These are phyloP conservation scores for Boloria euphrosyne DNA, from an alignment of 2,888 invertebrate species.

Conservation along the genomic window DNA sequence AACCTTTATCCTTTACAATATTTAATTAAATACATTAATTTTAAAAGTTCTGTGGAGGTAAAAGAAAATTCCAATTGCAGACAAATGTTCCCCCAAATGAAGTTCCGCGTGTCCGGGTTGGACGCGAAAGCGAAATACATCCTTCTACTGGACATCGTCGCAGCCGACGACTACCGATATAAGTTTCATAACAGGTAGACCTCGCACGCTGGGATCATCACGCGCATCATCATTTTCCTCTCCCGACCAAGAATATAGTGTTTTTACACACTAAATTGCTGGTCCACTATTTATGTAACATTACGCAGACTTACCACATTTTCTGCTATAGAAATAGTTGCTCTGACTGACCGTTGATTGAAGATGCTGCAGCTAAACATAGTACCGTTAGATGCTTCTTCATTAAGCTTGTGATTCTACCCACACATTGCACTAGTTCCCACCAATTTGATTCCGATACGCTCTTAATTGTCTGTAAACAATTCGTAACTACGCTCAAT, in stretches of 20 bases:
- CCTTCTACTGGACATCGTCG: constrained; percentile 98
- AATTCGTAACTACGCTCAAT: constrained; percentile 77
- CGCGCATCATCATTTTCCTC: constrained; percentile 42
- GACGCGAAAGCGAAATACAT: constrained; percentile 99
- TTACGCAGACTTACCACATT: constrained; percentile 18
- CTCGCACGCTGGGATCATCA: constrained; percentile 44
- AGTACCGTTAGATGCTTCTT: constrained; percentile 69
- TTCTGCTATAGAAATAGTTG: constrained; percentile 19
- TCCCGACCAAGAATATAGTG: constrained; percentile 53
- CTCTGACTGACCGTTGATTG: constrained; percentile 58
- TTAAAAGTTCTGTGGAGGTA: constrained; percentile 33
- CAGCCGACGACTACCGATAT: constrained; percentile 99
- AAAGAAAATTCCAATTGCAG: constrained; percentile 83
- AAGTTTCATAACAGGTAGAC: constrained; percentile 96
- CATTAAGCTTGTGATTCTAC: constrained; percentile 78
- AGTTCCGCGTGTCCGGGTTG: constrained; percentile 98
- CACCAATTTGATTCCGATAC: constrained; percentile 65
- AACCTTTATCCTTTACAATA: too few relatives aligned
- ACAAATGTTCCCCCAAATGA: constrained; percentile 99
- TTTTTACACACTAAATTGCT: constrained; percentile 51
- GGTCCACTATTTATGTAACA: constrained; percentile 33
- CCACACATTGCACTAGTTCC: constrained; percentile 77
- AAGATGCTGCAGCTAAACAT: constrained; percentile 62
- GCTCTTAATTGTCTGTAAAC: constrained; percentile 74
- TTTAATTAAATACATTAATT: background rate